These are phyloP conservation scores for Choreutis nemorana DNA, from an alignment of 2,888 invertebrate genomes.

Conservation along the genomic window DNA sequence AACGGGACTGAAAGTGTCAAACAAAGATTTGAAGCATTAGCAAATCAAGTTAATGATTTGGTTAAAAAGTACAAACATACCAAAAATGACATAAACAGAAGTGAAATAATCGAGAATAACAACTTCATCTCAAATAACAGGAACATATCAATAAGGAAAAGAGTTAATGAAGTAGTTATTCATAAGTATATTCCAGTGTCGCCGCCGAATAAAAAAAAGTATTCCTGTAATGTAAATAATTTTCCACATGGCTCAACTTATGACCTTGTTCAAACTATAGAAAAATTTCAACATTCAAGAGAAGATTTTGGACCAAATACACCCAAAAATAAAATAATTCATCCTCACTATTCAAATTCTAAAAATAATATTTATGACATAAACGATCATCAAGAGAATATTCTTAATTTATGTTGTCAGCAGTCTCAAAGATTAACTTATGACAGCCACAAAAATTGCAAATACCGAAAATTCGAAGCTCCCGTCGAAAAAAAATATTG, in stretches of 20 bases:
- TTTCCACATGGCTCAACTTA: no score
- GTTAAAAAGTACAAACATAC: neutral
- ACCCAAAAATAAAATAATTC: no score
- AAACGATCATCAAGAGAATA: no score
- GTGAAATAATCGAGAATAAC: conserved; percentile 6
- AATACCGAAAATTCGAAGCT: no score
- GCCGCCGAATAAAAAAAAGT: conserved; percentile 1
- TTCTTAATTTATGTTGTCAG: no score
- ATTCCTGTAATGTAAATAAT: no score
- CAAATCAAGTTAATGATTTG: conserved; percentile 13
- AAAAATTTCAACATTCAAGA: no score
- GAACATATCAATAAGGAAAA: conserved; percentile 13
- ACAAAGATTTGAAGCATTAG: conserved; percentile 17
- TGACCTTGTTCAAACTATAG: conserved; percentile 36
- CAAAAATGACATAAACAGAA: neutral
- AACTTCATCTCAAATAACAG: conserved; percentile 13
- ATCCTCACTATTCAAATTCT: no score
- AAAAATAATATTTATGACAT: no score
- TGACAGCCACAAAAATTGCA: no score
- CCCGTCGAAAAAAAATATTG: conserved; percentile 9
- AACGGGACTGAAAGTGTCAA: conserved; percentile 16
- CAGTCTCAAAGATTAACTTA: conserved; percentile 5
- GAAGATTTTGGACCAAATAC: no score
- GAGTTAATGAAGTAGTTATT: conserved; percentile 16
- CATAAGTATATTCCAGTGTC: conserved; percentile 13